Base-by-base conservation (phyloP, 2,888 invertebrate species). In the Conistra vaccinii region DNA sequence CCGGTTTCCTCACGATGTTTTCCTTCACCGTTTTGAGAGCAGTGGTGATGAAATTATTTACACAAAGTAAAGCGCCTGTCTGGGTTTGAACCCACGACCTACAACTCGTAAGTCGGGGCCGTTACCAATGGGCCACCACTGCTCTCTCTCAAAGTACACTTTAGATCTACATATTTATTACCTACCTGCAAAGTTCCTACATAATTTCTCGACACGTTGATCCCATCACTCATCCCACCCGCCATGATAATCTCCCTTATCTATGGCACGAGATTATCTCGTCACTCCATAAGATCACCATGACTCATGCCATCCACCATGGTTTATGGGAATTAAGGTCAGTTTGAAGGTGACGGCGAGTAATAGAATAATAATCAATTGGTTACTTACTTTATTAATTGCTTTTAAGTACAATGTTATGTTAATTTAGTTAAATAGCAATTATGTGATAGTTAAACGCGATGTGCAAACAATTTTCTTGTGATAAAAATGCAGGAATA, bases 301-400 rank as follows among this genome's bases (percentile, higher is more conserved):
- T 80, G 86, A 87, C 75, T 77, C 83, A 63, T 17, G 32, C 51
- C 23, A 73, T 55, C 71, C 57, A 20, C 73, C 70, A 66, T 74
- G 60, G 65, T 58, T 55, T 58, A 85, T 58, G 67, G 81, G 77
- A 67, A 84, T 86, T 83, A 81, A 79, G 88, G 88, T 60, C 84
- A 14, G 10, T 10, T 20, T 53, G 70, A 68, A 76, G 69, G 60
- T 73, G 32, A 77, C 32, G 26, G 29, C 26, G 42, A 29, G 0
- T 73, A 75, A 82, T 82, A 48, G 62, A 72, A 67, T 72, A 39
- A 6, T 83, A 82, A 83, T 82, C 60, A 77, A 83, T 85, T 82
- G 45, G 60, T 45, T 69, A 67, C 42, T 29, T 68, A 67, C 42
- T 29, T 42, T 51, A 35, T 51, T 69, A 61, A 70, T 80, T 62